These are phyloP conservation scores for Stegophylla sp. DNA, from an alignment of 2,888 invertebrate species.

Conservation along the genomic window DNA sequence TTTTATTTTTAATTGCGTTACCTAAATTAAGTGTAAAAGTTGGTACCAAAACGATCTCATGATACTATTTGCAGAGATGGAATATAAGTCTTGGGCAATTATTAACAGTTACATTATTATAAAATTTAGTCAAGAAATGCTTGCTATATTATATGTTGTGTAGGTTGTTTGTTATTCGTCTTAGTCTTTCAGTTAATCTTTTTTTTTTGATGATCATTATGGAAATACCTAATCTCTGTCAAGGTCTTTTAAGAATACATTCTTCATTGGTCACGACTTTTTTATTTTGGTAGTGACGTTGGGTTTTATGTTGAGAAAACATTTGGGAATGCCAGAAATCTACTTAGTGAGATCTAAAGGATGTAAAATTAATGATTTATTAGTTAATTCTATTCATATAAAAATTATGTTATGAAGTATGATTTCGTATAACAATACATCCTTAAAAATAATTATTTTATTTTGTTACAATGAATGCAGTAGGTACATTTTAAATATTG, in stretches of 20 bases:
- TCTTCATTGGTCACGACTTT: slow-evolving; percentile 48
- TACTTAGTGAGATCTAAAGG: background rate
- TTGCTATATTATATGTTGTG: background rate
- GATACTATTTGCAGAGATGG: too few relatives aligned
- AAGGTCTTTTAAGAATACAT: slow-evolving; percentile 41
- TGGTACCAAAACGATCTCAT: too few relatives aligned
- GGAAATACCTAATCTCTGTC: slow-evolving; percentile 42
- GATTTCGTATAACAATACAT: background rate
- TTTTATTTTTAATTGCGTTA: too few relatives aligned
- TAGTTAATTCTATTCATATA: background rate
- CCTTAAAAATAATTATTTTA: background rate
- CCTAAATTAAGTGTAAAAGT: too few relatives aligned
- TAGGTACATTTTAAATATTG: background rate
- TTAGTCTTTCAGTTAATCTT: slow-evolving; percentile 3
- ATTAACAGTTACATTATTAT: too few relatives aligned
- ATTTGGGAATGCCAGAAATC: slow-evolving; percentile 31
- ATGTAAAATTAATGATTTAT: slow-evolving; percentile 4
- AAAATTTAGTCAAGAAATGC: background rate
- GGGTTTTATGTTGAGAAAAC: slow-evolving; percentile 23
- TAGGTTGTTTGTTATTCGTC: background rate
- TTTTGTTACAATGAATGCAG: background rate
- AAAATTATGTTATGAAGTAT: background rate
- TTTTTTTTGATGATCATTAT: slow-evolving; percentile 37
- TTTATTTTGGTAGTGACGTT: slow-evolving; percentile 42
- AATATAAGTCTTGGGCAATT: too few relatives aligned